A percentile compares a stretch with the other conserved stretches of the same genome.
Conservation (phyloP, 2,113 vertebrate genomes). For the Macrotis lagotis region DNA sequence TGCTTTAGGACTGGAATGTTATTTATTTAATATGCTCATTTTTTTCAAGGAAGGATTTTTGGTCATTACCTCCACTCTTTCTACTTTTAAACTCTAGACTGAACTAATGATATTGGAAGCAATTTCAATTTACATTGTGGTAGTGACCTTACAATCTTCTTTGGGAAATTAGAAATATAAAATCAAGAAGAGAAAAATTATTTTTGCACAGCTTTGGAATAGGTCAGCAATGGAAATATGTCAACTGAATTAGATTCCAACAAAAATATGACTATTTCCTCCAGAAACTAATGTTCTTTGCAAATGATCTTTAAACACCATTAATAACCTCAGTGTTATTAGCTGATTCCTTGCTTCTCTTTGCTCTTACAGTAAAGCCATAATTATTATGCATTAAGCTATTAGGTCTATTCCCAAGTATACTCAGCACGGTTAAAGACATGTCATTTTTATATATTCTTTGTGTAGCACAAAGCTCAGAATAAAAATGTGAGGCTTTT, state of each 20-base stretch:
- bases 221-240: background rate
- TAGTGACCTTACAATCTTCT: background rate
- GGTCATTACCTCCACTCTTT: background rate
- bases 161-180: background rate
- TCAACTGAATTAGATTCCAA: conserved; percentile 15
- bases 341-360: conserved; percentile 36
- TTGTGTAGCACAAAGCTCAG: conserved; percentile 6
- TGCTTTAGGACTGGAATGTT: background rate
- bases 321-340: conserved; percentile 26
- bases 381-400: conserved; percentile 15
- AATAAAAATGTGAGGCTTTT: background rate
- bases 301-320: background rate
- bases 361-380: conserved; percentile 25
- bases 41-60: background rate
- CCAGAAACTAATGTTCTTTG: conserved; percentile 15
- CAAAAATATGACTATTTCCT: background rate
- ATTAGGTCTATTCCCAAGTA: background rate
- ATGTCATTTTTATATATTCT: conserved; percentile 16
- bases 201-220: background rate
- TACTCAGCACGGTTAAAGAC: background rate
- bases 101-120: background rate
- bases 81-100: background rate
- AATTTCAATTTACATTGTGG: conserved; percentile 15
- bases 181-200: conserved; percentile 9
- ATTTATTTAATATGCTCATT: background rate